A percentile compares a stretch with the other conserved stretches of the same genome.
phyloP scores from a whole-genome alignment of 2,888 invertebrate species.

The Lucinisca nassula region DNA sequence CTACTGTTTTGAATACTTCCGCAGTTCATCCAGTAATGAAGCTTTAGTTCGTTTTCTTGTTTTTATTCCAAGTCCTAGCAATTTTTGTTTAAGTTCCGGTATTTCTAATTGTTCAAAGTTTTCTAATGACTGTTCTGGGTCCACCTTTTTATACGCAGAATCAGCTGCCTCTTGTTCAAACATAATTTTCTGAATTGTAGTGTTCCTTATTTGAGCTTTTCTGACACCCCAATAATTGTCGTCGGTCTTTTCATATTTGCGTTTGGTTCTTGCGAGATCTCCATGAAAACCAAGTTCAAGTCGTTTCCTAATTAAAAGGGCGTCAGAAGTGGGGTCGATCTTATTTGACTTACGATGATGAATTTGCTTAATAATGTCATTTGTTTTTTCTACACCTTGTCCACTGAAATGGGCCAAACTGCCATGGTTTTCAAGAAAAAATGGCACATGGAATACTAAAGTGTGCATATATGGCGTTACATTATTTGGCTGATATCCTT shows the following conservation, averaged over 20 bases:
- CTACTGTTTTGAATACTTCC: no score
- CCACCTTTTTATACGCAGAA: not conserved
- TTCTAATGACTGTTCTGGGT: not conserved
- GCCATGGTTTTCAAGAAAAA: not conserved
- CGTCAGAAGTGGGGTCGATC: conserved; percentile 13
- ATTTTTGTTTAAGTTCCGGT: not conserved
- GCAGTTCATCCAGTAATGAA: no score
- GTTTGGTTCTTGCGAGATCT: not conserved
- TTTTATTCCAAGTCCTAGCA: not conserved
- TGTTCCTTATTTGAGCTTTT: not conserved
- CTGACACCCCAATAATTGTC: not conserved
- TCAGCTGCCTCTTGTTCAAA: not conserved
- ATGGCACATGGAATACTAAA: conserved; percentile 13
- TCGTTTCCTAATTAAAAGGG: not conserved
- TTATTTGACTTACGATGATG: conserved; percentile 9
- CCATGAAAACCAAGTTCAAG: not conserved
- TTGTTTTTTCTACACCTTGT: conserved; percentile 38
- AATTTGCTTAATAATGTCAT: conserved; percentile 22
- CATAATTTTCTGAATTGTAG: not conserved
- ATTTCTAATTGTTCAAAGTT: not conserved
- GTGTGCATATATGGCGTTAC: conserved; percentile 12
- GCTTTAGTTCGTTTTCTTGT: no score
- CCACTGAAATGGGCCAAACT: conserved; percentile 7
- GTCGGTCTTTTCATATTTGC: conserved; percentile 20
- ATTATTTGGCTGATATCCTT: conserved; percentile 26